A percentile compares a stretch with the other conserved stretches of the same genome.
These are phyloP conservation scores for Micromesistius poutassou DNA, from an alignment of 2,797 vertebrate genomes.

Conservation along the genomic window DNA sequence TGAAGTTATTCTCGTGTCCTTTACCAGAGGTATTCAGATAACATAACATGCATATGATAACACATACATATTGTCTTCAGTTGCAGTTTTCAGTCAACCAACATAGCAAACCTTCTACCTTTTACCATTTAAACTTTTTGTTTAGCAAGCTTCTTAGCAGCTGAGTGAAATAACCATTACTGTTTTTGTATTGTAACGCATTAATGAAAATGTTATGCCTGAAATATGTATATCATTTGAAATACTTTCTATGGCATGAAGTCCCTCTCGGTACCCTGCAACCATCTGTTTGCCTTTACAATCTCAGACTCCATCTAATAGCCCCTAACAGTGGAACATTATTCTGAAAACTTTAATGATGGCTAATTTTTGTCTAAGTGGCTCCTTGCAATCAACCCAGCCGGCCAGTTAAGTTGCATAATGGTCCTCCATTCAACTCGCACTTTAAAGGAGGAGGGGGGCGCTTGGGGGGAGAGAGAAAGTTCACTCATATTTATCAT, in stretches of 20 bases:
- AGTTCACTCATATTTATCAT: not conserved
- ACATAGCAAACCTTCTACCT: too few species aligned
- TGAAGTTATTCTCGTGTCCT: too few species aligned
- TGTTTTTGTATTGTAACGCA: too few species aligned
- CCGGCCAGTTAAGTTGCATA: constrained; percentile 37
- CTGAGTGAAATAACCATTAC: not conserved
- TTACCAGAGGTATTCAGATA: too few species aligned
- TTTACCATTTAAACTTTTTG: too few species aligned
- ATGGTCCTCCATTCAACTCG: constrained; percentile 41
- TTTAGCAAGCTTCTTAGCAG: not conserved
- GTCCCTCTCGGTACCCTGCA: constrained; percentile 17
- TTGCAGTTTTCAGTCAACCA: too few species aligned
- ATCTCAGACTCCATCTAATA: constrained; percentile 39
- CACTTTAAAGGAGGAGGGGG: constrained; percentile 29
- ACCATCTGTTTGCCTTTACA: constrained; percentile 30
- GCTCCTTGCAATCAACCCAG: constrained; percentile 58
- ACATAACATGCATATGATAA: too few species aligned
- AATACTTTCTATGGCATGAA: not conserved
- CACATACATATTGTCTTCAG: too few species aligned
- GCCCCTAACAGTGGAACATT: constrained; percentile 44
- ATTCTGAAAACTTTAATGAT: constrained; percentile 55
- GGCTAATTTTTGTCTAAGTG: constrained; percentile 59
- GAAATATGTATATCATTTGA: not conserved
- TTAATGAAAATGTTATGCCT: too few species aligned
- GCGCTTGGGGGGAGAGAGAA: not conserved